Evolutionary conservation across 2,113 vertebrate species (phyloP), one percentile per base, ranked within the genome.

Genomic region (Orthonyx spaldingii): DNA sequence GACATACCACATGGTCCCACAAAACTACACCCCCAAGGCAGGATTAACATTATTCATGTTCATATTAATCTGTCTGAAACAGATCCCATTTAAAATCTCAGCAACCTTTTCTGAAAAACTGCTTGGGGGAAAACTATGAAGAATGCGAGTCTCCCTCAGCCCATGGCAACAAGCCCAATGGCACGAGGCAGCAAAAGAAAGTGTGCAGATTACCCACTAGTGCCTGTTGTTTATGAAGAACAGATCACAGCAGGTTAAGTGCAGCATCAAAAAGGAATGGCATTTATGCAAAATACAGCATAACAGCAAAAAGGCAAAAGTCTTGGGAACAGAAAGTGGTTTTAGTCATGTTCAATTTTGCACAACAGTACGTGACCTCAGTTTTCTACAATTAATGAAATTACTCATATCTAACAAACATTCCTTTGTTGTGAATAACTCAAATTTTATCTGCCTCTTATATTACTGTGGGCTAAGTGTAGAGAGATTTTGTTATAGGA

Each of bases 181-280:
- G 93, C 92, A 96, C 87, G 20, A 93, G 80, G 85, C 90, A 92
- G 95, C 79, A 81, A 95, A 88, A 93, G 71, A 96, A 95, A 97
- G 94, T 89, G 85, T 72, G 60, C 90, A 84, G 93, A 95, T 92
- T 96, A 95, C 37, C 88, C 82, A 96, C 46, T 71, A 93, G 64
- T 71, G 88, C 60, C 85, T 89, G 90, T 94, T 96, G 93, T 96
- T 96, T 93, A 96, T 27, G 68, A 96, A 96, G 92, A 96, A 94
- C 94, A 93, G 93, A 97, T 93, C 94, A 95, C 96, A 97, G 94
- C 94, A 97, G 96, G 93, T 96, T 96, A 95, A 94, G 92, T 89
- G 60, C 76, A 44, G 85, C 96, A 90, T 64, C 57, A 83, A 95
- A 96, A 87, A 76, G 23, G 85, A 97, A 96, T 71, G 79, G 92